Percentiles rank a stretch among this genome's conserved stretches.
Evolutionary conservation across 1,140 invertebrate genomes (phyloP).

Genomic region (Phocides pigmalion): DNA sequence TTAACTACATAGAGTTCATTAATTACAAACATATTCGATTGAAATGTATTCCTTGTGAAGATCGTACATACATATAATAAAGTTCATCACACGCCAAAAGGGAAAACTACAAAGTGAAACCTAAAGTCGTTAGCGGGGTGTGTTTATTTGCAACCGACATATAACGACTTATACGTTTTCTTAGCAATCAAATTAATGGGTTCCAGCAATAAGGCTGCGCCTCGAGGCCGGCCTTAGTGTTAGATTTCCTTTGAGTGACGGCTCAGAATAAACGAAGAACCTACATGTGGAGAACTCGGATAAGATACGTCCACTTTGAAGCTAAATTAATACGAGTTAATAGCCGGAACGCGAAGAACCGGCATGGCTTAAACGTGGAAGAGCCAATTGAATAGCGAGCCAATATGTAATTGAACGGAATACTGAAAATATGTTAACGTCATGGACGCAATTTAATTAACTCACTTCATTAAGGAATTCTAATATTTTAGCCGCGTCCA

Average conservation of each 20-base stretch:
- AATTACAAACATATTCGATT: neutral
- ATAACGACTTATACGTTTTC: conserved; percentile 22
- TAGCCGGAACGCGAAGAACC: neutral
- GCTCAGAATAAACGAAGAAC: neutral
- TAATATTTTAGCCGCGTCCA: no score
- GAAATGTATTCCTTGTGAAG: no score
- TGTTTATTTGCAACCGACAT: conserved; percentile 17
- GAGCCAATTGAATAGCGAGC: neutral
- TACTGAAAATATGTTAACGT: neutral
- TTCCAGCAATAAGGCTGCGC: conserved; percentile 9
- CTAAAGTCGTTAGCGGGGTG: conserved; percentile 2
- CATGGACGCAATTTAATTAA: neutral
- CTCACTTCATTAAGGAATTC: no score
- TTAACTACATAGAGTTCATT: conserved; percentile 6
- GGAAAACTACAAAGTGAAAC: neutral
- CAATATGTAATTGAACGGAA: neutral
- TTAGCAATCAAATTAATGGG: conserved; percentile 30
- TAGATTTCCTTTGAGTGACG: conserved; percentile 19
- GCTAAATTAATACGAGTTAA: neutral
- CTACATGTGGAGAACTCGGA: neutral
- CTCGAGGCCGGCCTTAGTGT: conserved; percentile 5
- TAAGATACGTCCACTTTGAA: neutral
- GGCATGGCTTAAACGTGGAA: neutral
- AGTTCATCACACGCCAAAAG: neutral
- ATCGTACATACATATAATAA: no score